Evolutionary conservation across 2,797 vertebrate species (phyloP), one percentile per base, ranked within the genome.

Genomic region (Muscicapa comitata): DNA sequence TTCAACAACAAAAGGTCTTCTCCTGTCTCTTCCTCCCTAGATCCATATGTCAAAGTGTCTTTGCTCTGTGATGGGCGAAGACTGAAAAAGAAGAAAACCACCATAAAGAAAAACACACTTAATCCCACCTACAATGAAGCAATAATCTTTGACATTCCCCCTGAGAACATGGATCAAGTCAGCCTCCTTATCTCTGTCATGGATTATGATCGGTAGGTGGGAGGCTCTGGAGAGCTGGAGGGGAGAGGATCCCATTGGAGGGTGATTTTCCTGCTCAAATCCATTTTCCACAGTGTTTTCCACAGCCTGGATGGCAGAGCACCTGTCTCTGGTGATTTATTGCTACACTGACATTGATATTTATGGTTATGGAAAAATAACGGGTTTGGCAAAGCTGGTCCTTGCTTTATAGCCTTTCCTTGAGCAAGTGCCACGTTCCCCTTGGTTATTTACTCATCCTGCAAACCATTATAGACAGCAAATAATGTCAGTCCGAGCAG

Each of bases 101-200:
- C 99, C 96, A 99, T 99, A 65, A 99, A 99, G 93, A 99, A 99
- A 97, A 99, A 99, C 97, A 99, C 99, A 0, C 98, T 99, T 89
- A 99, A 99, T 89, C 99, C 99, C 18, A 98, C 98, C 91, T 99
- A 99, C 98, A 99, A 99, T 2, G 99, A 99, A 98, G 99, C 99
- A 97, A 99, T 99, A 98, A 99, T 99, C 98, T 99, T 99, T 77
- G 99, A 99, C 98, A 99, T 99, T 80, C 99, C 99, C 4, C 99
- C 99, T 0, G 99, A 99, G 97, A 99, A 98, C 87, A 99, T 99
- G 99, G 99, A 99, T 97, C 99, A 99, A 96, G 99, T 99, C 98
- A 99, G 98, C 96, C 98, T 99, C 88, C 99, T 99, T 97, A 99
- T 99, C 98, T 99, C 99, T 0, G 98, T 99, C 94, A 99, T 99